Evolutionary conservation across 2,113 vertebrate genomes (phyloP).

Genomic region (Menura novaehollandiae): DNA sequence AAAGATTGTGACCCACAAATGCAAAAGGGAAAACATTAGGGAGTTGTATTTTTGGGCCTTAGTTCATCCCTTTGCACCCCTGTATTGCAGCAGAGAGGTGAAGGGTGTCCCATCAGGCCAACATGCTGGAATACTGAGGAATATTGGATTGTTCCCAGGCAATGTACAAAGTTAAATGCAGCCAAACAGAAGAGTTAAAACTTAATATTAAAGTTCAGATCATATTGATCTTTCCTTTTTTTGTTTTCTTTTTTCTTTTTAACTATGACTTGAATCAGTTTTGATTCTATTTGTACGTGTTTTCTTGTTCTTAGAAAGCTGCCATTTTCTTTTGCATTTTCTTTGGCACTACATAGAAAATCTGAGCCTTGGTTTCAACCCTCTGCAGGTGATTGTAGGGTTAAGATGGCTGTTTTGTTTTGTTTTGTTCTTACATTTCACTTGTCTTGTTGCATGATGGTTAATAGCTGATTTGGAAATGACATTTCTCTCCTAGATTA

Average conservation of each 20-base stretch:
- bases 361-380: constrained; percentile 58
- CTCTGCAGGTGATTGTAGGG: constrained; percentile 66
- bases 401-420: constrained; percentile 42
- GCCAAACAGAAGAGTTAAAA: constrained; percentile 66
- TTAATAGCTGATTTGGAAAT: constrained; percentile 76
- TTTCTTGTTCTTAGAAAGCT: constrained; percentile 71
- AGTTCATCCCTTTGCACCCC: not conserved
- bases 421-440: constrained; percentile 52
- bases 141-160: constrained; percentile 19
- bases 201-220: constrained; percentile 74
- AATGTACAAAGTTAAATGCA: constrained; percentile 27
- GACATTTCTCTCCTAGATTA: constrained; percentile 73
- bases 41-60: not conserved
- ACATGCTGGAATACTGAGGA: not conserved
- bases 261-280: constrained; percentile 80
- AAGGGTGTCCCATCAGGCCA: not conserved
- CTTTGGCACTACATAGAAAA: constrained; percentile 59
- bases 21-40: not conserved
- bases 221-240: constrained; percentile 83
- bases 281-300: constrained; percentile 74
- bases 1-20: not conserved
- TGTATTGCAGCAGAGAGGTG: not conserved
- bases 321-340: constrained; percentile 61
- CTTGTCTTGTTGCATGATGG: constrained; percentile 80
- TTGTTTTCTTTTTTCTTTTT: constrained; percentile 61